Evolutionary conservation across 2,797 vertebrate species (phyloP).

Genomic region (Enteromius anoplus): DNA sequence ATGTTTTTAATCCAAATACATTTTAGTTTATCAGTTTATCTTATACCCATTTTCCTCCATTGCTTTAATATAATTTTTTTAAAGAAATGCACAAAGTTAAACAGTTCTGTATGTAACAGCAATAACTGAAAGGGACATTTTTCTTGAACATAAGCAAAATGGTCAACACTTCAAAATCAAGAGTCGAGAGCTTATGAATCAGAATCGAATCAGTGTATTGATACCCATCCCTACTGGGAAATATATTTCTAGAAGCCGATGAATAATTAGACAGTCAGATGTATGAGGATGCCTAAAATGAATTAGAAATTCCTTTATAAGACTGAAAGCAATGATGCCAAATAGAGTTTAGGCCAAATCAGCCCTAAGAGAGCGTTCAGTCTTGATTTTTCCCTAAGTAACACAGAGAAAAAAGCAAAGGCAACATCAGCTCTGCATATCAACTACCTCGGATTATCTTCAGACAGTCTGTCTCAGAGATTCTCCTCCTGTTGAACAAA

Average conservation of each 20-base stretch:
- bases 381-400: slow-evolving; percentile 10
- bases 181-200: neutral
- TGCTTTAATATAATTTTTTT: neutral
- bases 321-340: neutral
- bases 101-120: neutral
- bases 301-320: neutral
- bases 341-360: neutral
- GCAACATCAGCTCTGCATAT: slow-evolving; percentile 35
- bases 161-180: neutral
- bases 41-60: neutral
- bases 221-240: neutral
- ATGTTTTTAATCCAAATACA: neutral
- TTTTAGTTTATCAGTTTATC: neutral
- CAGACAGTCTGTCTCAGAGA: slow-evolving; percentile 29
- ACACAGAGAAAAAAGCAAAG: neutral
- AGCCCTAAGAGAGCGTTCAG: neutral
- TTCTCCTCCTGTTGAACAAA: neutral
- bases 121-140: neutral
- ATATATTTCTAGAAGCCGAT: neutral
- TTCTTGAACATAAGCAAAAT: neutral
- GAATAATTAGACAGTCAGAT: neutral
- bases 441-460: slow-evolving; percentile 39
- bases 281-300: neutral
- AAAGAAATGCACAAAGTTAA: neutral
- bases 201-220: neutral